Evolutionary conservation across 1,140 invertebrate genomes (phyloP), one percentile per base, ranked within the genome.

Genomic region (Drosophila virilis): DNA sequence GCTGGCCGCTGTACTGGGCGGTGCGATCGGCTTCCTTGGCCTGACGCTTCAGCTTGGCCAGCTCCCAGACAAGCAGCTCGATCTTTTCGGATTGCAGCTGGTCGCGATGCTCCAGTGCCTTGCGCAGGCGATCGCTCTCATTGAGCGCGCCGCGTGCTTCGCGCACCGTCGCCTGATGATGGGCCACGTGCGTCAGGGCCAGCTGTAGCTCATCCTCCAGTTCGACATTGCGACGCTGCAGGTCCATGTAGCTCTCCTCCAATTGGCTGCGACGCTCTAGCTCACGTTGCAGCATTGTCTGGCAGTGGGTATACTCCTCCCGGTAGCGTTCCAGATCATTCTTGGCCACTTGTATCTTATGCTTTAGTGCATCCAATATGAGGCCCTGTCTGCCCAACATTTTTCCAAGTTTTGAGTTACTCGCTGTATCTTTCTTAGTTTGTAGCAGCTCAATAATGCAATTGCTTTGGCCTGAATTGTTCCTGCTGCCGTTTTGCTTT

Each of bases 31-130:
- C n/a, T 6, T 74, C 66, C 0, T n/a, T 46, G 0, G 33, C 17
- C 9, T 51, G 51, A 0, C 12, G 17, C 5, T 32, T 28, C 1
- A 61, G 6, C 22, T 62, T 62, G 0, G n/a, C 6, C 13, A 69
- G 10, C 35, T 70, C n/a, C 32, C 33, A 42, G 33, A 9, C 32
- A 8, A 70, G 33, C 10, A 57, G 6, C 5, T 74, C 58, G 43
- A 69, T 69, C 8, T 57, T 55, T 8, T 74, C 71, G 1, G 43
- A n/a, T 4, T 69, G 51, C 15, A 55, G 10, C 0, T 55, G 40
- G 4, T 69, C 42, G 2, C 13, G 57, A 12, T 52, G 66, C 37
- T 62, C 32, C 3, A 74, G 15, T 0, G 37, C 43, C 32, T 37
- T 54, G 3, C 37, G 42, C 17, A 61, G 2, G 1, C 35, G 50